Base-by-base conservation (phyloP, 2,888 invertebrate species). In the Sminthurinus aureus region DNA sequence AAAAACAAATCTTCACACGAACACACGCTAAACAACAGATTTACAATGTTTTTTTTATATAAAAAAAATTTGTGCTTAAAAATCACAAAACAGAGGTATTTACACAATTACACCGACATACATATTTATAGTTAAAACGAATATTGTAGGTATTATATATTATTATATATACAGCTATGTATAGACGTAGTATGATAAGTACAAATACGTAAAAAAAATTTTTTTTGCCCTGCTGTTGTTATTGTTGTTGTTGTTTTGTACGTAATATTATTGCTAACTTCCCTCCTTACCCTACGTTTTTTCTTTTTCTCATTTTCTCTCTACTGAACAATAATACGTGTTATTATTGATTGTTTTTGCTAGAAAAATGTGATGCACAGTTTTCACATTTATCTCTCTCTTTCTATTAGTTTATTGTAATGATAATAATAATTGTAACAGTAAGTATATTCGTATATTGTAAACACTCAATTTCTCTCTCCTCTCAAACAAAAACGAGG, bases 241-340 rank as follows among this genome's bases (percentile, higher is more conserved):
- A n/a, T n/a, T n/a, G n/a, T n/a, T n/a, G 64, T 22, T 58, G 77
- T 77, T 77, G 58, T 77, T 77, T n/a, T 26, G 51, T 77, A 64
- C 38, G 38, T 38, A 38, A 38, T n/a, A n/a, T 38, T 38, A 38
- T 38, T 38, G 38, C 38, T 38, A 38, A 38, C 38, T 38, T 64
- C 18, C 58, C 58, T 18, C 58, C 24, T 77, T 77, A 58, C 64
- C 77, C 15, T 58, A 58, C 22, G 51, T 58, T 20, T 58, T 77
- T 58, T 77, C 8, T 52, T 58, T 77, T 77, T 26, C 13, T 38
- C 58, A 6, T 58, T 58, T 18, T 58, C 58, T 58, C 18, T 58
- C 58, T 18, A 18, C 58, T 6, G 18, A 13, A 58, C 58, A 58
- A 58, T 18, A 58, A 58, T 58, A 52, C n/a, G 38, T 38, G 38